Evolutionary conservation across 2,797 vertebrate genomes (phyloP).

Genomic region (Octomys mimax): DNA sequence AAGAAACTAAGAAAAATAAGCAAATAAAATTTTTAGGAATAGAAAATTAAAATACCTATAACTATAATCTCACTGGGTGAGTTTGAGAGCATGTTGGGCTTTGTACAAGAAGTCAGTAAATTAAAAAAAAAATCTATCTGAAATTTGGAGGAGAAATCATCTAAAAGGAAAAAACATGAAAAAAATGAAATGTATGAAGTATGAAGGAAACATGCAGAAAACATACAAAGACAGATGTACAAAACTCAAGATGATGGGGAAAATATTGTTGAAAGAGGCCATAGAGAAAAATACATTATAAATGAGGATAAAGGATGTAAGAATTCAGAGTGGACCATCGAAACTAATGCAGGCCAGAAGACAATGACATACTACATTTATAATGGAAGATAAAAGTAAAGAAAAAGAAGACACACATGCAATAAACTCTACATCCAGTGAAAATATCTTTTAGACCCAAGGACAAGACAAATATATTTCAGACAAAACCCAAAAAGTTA

Average conservation of each 20-base stretch:
- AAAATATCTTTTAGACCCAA: conserved; percentile 20
- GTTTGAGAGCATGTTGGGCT: background rate
- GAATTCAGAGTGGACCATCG: background rate
- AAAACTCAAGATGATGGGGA: background rate
- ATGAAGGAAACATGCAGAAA: background rate
- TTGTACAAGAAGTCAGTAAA: background rate
- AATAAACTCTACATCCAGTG: background rate
- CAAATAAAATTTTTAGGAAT: background rate
- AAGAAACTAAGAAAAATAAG: background rate
- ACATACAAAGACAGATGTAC: background rate
- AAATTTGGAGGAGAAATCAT: background rate
- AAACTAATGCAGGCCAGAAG: background rate
- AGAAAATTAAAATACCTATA: background rate
- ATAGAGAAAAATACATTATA: background rate
- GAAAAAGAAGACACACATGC: background rate
- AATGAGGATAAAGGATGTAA: background rate
- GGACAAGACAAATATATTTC: conserved; percentile 1
- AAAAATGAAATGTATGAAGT: background rate
- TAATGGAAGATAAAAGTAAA: background rate
- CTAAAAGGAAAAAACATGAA: background rate
- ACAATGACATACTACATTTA: background rate
- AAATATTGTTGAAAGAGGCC: background rate
- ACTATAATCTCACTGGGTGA: background rate
- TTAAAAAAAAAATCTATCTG: background rate
- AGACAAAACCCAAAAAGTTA: background rate